phyloP scores from a whole-genome alignment of 2,888 invertebrate species.

The Coremacera marginata region DNA sequence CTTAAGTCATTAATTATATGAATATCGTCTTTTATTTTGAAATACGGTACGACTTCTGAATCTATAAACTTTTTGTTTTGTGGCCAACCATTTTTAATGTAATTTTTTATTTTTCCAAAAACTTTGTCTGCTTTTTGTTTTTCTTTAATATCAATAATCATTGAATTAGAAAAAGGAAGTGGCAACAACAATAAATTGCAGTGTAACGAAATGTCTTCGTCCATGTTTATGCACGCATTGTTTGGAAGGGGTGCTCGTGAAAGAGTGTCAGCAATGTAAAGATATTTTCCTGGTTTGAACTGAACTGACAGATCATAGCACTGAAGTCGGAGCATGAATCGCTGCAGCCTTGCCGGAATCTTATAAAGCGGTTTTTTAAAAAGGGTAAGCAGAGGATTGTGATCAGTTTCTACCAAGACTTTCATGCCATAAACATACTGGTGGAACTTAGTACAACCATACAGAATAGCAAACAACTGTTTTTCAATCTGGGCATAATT shows the following conservation, averaged over 20 bases:
- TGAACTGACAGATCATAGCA: too few species aligned
- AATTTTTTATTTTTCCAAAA: background rate
- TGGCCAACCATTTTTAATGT: constrained; percentile 19
- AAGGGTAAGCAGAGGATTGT: constrained; percentile 35
- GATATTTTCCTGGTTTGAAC: too few species aligned
- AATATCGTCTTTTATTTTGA: constrained; percentile 37
- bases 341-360: constrained; percentile 20
- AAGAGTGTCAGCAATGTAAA: too few species aligned
- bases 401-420: constrained; percentile 36
- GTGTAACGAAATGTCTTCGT: background rate
- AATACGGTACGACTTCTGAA: constrained; percentile 28
- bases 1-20: constrained; percentile 39
- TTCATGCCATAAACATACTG: constrained; percentile 33
- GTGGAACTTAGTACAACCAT: constrained; percentile 42
- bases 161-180: background rate
- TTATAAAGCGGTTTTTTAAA: constrained; percentile 29
- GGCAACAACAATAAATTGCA: background rate
- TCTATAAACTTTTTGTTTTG: constrained; percentile 18
- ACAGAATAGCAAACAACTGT: constrained; percentile 44
- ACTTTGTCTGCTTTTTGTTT: background rate
- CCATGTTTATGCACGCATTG: too few species aligned
- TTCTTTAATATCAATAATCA: background rate
- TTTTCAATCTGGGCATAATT: constrained; percentile 46
- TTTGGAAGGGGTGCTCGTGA: constrained; percentile 7
- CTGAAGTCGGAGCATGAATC: constrained; percentile 12